phyloP scores from a whole-genome alignment of 2,888 invertebrate species.

The Drosophila mercatorum region DNA sequence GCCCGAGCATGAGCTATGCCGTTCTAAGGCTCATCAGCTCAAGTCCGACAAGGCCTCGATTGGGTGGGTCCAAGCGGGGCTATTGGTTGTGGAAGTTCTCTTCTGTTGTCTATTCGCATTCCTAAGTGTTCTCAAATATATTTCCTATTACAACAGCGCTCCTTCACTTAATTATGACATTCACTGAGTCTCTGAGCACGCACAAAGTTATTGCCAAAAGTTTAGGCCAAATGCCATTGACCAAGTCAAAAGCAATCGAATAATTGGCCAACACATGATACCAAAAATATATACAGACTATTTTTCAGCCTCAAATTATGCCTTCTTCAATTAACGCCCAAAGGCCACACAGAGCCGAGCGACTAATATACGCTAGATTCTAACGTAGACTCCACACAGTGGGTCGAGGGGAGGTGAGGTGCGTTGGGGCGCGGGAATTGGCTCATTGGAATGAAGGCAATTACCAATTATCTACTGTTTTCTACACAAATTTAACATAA shows the following conservation, averaged over 20 bases:
- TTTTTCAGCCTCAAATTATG: slow-evolving; percentile 59
- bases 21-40: not conserved
- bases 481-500: slow-evolving; percentile 81
- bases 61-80: not conserved
- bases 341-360: slow-evolving; percentile 52
- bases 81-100: not conserved
- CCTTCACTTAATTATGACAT: slow-evolving; percentile 10
- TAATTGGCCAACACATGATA: slow-evolving; percentile 61
- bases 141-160: not conserved
- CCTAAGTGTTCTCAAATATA: too few species aligned
- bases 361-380: slow-evolving; percentile 57
- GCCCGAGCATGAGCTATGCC: not conserved
- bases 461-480: slow-evolving; percentile 82
- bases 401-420: not conserved
- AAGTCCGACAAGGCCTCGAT: not conserved
- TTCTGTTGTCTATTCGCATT: too few species aligned
- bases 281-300: slow-evolving; percentile 11
- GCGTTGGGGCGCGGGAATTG: not conserved
- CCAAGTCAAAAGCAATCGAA: slow-evolving; percentile 35
- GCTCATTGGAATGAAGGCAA: slow-evolving; percentile 70
- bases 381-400: slow-evolving; percentile 6
- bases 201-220: slow-evolving; percentile 17
- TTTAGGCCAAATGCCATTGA: slow-evolving; percentile 44
- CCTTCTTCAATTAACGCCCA: slow-evolving; percentile 76
- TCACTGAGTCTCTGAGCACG: not conserved